phyloP scores from a whole-genome alignment of 2,797 vertebrate genomes.

The Acomys russatus region DNA sequence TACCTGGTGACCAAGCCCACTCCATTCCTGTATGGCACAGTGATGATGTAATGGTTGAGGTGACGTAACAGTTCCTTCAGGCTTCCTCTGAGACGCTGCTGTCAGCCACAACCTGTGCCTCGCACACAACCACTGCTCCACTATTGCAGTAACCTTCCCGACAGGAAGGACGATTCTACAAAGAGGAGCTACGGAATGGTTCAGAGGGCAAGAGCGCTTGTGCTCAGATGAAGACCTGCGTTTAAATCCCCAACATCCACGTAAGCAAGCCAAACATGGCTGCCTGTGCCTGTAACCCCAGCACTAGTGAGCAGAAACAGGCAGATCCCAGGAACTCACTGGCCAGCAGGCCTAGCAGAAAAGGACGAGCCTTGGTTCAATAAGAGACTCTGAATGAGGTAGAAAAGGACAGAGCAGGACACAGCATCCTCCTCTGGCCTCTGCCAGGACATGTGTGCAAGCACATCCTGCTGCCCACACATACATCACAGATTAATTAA shows the following conservation, averaged over 20 bases:
- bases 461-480: neutral
- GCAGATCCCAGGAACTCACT: neutral
- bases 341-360: neutral
- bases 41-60: too few relatives aligned
- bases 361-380: neutral
- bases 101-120: neutral
- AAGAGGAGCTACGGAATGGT: neutral
- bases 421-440: neutral
- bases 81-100: neutral
- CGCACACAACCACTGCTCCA: neutral
- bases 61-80: neutral
- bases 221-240: neutral
- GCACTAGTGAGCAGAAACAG: neutral
- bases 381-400: neutral
- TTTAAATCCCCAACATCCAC: neutral
- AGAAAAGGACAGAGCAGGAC: neutral
- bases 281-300: neutral
- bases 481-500: neutral
- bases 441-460: neutral
- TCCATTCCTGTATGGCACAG: neutral
- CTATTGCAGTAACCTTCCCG: neutral
- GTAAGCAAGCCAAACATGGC: neutral
- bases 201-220: neutral
- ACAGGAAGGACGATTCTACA: neutral
- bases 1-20: neutral